These are phyloP conservation scores for Dicrostonyx torquatus DNA, from an alignment of 2,797 vertebrate genomes.

Conservation along the genomic window DNA sequence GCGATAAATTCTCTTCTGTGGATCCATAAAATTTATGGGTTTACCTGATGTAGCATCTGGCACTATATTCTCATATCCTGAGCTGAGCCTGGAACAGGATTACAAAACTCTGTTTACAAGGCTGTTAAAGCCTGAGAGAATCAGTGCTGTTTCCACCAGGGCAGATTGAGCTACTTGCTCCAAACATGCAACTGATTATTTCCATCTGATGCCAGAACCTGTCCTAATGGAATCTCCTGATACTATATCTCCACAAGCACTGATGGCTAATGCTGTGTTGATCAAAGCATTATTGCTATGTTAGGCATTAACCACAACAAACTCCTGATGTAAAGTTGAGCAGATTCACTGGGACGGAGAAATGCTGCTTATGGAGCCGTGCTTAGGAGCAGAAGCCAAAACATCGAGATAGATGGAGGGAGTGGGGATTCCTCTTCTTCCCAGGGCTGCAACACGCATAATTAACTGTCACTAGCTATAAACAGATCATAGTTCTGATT, in stretches of 20 bases:
- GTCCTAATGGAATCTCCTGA: neutral
- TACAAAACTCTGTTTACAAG: neutral
- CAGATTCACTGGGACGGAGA: neutral
- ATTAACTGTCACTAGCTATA: neutral
- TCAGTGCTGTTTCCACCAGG: neutral
- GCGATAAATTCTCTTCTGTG: neutral
- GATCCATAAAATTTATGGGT: neutral
- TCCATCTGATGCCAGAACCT: neutral
- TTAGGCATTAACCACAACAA: neutral
- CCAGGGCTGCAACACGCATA: neutral
- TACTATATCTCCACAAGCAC: neutral
- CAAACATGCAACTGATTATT: neutral
- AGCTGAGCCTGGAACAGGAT: neutral
- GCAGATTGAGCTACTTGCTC: neutral
- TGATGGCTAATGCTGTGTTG: neutral
- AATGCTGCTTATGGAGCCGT: neutral
- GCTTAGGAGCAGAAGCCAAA: neutral
- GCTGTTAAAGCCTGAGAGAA: neutral
- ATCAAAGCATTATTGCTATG: neutral
- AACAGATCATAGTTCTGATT: conserved; percentile 44
- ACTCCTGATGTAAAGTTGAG: conserved; percentile 1
- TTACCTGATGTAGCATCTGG: neutral
- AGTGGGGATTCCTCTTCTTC: neutral
- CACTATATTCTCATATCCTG: neutral
- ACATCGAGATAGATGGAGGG: neutral